phyloP scores from a whole-genome alignment of 2,797 vertebrate genomes.

The Brachyalestes nurse region DNA sequence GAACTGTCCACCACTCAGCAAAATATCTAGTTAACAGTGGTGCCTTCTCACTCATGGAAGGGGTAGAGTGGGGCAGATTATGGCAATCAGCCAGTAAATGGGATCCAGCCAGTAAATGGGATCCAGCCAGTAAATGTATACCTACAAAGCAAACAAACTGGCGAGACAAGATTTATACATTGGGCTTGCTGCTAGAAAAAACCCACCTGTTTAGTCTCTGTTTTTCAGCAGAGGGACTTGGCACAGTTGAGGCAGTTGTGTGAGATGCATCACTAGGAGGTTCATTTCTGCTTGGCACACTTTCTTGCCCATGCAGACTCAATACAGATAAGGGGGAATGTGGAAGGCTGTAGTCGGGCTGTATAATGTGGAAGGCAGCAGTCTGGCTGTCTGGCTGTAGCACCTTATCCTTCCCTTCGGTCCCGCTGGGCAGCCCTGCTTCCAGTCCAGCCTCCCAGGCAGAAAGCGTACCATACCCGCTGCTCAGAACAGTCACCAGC shows the following conservation, averaged over 20 bases:
- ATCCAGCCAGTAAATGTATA: too few relatives aligned
- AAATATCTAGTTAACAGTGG: too few relatives aligned
- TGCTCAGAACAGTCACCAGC: conserved; percentile 80
- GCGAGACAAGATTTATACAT: too few relatives aligned
- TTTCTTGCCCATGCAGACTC: conserved; percentile 28
- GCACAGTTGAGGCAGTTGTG: conserved; percentile 10
- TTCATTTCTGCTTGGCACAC: conserved; percentile 46
- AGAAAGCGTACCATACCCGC: conserved; percentile 87
- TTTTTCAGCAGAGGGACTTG: conserved; percentile 57
- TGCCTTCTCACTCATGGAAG: too few relatives aligned
- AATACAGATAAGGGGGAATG: conserved; percentile 47
- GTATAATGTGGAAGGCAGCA: conserved; percentile 23
- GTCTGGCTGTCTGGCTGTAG: conserved; percentile 59
- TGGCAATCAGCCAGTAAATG: too few relatives aligned
- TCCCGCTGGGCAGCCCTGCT: conserved; percentile 53
- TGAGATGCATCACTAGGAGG: conserved; percentile 25
- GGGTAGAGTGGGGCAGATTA: too few relatives aligned
- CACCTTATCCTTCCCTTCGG: conserved; percentile 49
- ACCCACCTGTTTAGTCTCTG: conserved; percentile 70
- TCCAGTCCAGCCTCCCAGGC: conserved; percentile 73
- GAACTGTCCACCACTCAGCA: too few relatives aligned
- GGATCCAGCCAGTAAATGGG: too few relatives aligned
- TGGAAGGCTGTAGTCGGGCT: conserved; percentile 51
- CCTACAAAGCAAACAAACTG: too few relatives aligned
- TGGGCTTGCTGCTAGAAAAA: neutral